These are phyloP conservation scores for Pissodes strobi DNA, from an alignment of 1,140 invertebrate genomes.

Conservation along the genomic window DNA sequence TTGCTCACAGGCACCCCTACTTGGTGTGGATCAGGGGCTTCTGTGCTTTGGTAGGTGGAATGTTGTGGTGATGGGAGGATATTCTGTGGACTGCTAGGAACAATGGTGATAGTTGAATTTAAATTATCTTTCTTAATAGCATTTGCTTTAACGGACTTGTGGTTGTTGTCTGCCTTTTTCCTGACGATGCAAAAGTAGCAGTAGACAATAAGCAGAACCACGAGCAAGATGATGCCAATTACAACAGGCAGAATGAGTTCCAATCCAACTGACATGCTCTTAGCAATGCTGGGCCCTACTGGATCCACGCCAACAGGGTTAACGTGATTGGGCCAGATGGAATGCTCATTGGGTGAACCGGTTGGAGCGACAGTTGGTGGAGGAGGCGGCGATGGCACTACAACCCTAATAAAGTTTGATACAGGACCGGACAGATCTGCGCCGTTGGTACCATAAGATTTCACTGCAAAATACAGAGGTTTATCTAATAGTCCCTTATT, in stretches of 20 bases:
- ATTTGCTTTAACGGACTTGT: slow-evolving; percentile 43
- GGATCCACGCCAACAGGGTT: slow-evolving; percentile 44
- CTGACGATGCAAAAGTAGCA: slow-evolving; percentile 58
- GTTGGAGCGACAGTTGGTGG: slow-evolving; percentile 56
- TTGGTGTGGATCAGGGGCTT: slow-evolving; percentile 53
- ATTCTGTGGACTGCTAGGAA: slow-evolving; percentile 49
- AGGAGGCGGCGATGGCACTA: slow-evolving; percentile 59
- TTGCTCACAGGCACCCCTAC: slow-evolving; percentile 54
- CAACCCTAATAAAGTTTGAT: slow-evolving; percentile 63
- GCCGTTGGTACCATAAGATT: slow-evolving; percentile 55
- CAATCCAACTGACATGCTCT: slow-evolving; percentile 49
- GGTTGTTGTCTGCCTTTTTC: slow-evolving; percentile 41
- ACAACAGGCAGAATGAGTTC: slow-evolving; percentile 57
- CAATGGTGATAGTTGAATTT: slow-evolving; percentile 53
- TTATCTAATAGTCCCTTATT: slow-evolving; percentile 56
- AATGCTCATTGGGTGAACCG: slow-evolving; percentile 46
- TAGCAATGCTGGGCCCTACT: slow-evolving; percentile 43
- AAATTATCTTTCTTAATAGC: slow-evolving; percentile 50
- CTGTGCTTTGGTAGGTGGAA: slow-evolving; percentile 44
- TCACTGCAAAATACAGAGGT: slow-evolving; percentile 60
- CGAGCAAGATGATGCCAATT: slow-evolving; percentile 56
- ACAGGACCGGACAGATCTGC: slow-evolving; percentile 56
- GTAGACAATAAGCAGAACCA: slow-evolving; percentile 54
- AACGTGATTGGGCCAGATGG: slow-evolving; percentile 50
- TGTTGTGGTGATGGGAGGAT: slow-evolving; percentile 40